Conservation (phyloP, 2,113 vertebrate species). For the Ceyx margarethae region DNA sequence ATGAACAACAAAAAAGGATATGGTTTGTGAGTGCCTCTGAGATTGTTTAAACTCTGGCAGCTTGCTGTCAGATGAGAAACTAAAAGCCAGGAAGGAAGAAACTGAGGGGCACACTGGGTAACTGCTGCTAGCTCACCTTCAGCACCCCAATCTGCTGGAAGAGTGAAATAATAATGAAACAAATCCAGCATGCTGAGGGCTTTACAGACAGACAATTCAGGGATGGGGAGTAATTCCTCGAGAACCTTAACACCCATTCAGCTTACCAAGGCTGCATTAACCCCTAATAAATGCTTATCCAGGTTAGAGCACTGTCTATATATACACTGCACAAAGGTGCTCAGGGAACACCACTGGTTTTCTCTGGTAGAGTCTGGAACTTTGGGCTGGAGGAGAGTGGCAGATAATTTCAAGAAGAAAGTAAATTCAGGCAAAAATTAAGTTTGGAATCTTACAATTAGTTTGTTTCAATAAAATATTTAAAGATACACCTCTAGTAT, state of each 20-base stretch:
- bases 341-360: neutral
- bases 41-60: constrained; percentile 49
- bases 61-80: constrained; percentile 55
- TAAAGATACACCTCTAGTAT: neutral
- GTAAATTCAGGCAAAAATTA: neutral
- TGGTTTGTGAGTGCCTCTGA: constrained; percentile 54
- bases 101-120: constrained; percentile 14
- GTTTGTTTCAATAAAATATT: neutral
- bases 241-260: neutral
- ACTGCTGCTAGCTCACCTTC: constrained; percentile 51
- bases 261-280: neutral
- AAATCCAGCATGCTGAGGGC: neutral
- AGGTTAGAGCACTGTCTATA: neutral
- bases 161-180: constrained; percentile 24
- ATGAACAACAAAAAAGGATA: constrained; percentile 66
- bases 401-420: neutral
- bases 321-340: neutral
- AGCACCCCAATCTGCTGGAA: neutral
- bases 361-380: neutral
- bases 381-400: neutral
- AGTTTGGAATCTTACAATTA: neutral
- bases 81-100: constrained; percentile 16
- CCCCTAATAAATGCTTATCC: neutral
- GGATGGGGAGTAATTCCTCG: neutral
- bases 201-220: neutral